Evolutionary conservation across 2,888 invertebrate species (phyloP), one percentile per base, ranked within the genome.

Genomic region (Embidobia sp.): DNA sequence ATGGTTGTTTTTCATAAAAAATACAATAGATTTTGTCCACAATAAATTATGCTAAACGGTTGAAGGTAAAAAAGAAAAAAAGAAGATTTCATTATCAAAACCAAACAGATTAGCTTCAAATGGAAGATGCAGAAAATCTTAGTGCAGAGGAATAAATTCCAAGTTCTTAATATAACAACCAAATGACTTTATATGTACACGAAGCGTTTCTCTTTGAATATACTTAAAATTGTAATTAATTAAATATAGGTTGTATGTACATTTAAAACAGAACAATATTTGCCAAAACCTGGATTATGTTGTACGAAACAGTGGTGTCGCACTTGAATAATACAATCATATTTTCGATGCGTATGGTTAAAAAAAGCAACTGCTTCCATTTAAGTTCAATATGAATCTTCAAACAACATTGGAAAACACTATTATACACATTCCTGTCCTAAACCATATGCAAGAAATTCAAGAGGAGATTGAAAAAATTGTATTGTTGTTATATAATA

Each of bases 301-400:
- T 4, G 22, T 4, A 22, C 22, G 6, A 4, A 4, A 22, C 6
- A 4, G 3, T 22, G 3, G 22, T 22, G 3, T 49, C 31, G 16
- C 18, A 10, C 48, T 15, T 31, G 26, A 53, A 37, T 37, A 26
- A 11, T 40, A 18, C 8, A 40, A 57, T n/a, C 42, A 55, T 31
- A 44, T 19, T 44, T 10, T n/a, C 15, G 19, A 44, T 57, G 44
- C 29, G 19, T 44, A 22, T 35, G 35, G 35, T 22, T 53, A 18
- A 53, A 15, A 55, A 13, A 40, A 40, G 26, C 27, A 55, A 55
- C 40, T 55, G 16, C 16, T 27, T 40, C 15, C 16, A 55, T 40
- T 40, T 55, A 13, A 29, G n/a, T 63, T 49, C 40, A 49, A 40
- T 40, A 51, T 64, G 31, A 66, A 19, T 29, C 15, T 6, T 44